Percentiles rank a stretch among this genome's conserved stretches.
Conservation (phyloP, 2,888 invertebrate genomes). For the Aethes cnicana region DNA sequence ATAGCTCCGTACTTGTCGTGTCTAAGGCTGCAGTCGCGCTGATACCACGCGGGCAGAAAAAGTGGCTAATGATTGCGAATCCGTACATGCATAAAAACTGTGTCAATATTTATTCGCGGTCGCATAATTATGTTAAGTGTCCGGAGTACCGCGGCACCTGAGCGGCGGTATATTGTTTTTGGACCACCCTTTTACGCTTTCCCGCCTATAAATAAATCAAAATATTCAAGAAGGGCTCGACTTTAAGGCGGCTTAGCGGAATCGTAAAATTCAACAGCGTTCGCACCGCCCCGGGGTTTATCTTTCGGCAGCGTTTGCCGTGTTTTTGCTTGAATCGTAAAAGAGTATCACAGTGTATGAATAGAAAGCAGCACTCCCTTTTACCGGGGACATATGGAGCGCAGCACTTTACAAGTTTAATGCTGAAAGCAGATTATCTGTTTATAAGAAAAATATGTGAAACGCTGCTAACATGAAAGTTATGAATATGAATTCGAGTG, state of each 20-base stretch:
- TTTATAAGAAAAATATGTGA: slow-evolving; percentile 50
- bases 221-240: slow-evolving; percentile 81
- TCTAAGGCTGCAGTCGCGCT: too few relatives aligned
- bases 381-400: slow-evolving; percentile 69
- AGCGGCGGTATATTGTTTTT: slow-evolving; percentile 74
- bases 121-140: slow-evolving; percentile 63
- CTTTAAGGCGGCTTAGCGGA: slow-evolving; percentile 81
- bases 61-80: slow-evolving; percentile 5
- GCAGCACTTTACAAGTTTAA: slow-evolving; percentile 68
- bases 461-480: slow-evolving; percentile 37
- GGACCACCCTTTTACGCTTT: slow-evolving; percentile 78
- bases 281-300: slow-evolving; percentile 73
- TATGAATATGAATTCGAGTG: slow-evolving; percentile 20
- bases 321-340: slow-evolving; percentile 78
- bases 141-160: slow-evolving; percentile 52
- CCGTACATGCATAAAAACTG: slow-evolving; percentile 15
- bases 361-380: slow-evolving; percentile 74
- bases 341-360: slow-evolving; percentile 77
- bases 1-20: too few relatives aligned
- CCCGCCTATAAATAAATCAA: slow-evolving; percentile 82
- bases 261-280: slow-evolving; percentile 82
- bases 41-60: too few relatives aligned
- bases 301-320: slow-evolving; percentile 70
- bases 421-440: slow-evolving; percentile 69
- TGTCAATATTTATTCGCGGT: slow-evolving; percentile 48